These are phyloP conservation scores for Prosapia bicincta DNA, from an alignment of 2,888 invertebrate genomes.

Conservation along the genomic window DNA sequence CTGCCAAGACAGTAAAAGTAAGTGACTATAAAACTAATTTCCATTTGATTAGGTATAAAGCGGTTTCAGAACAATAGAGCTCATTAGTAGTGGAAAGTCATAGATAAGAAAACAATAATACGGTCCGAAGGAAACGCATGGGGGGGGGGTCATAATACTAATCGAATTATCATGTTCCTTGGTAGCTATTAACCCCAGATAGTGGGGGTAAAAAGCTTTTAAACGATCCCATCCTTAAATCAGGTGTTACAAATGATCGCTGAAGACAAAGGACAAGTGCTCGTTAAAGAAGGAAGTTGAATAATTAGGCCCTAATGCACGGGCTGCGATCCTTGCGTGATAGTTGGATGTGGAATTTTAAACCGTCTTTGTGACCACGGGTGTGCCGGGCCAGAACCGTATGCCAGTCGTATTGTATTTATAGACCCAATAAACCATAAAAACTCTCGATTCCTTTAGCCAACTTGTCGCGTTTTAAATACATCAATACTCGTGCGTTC, in stretches of 20 bases:
- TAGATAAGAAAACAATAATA: constrained; percentile 15
- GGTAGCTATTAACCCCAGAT: constrained; percentile 17
- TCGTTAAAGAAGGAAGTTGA: neutral
- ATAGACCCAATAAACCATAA: neutral
- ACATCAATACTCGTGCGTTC: no score
- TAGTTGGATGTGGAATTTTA: neutral
- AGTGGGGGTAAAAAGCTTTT: constrained; percentile 6
- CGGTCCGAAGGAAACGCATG: neutral
- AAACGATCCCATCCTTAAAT: constrained; percentile 25
- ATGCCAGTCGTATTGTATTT: neutral
- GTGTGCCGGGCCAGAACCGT: neutral
- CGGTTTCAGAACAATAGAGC: neutral
- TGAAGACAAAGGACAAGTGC: constrained; percentile 4
- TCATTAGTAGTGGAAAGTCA: constrained; percentile 7
- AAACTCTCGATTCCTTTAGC: no score
- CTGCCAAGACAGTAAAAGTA: neutral
- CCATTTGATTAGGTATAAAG: neutral
- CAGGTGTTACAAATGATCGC: constrained; percentile 31
- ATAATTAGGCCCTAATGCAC: neutral
- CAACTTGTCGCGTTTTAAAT: no score
- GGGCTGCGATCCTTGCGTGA: neutral
- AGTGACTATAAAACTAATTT: neutral
- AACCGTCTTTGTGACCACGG: neutral
- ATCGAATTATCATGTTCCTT: constrained; percentile 35
- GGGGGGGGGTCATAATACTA: constrained; percentile 30